phyloP scores from a whole-genome alignment of 2,888 invertebrate genomes.

The Acanthosepion esculentum region DNA sequence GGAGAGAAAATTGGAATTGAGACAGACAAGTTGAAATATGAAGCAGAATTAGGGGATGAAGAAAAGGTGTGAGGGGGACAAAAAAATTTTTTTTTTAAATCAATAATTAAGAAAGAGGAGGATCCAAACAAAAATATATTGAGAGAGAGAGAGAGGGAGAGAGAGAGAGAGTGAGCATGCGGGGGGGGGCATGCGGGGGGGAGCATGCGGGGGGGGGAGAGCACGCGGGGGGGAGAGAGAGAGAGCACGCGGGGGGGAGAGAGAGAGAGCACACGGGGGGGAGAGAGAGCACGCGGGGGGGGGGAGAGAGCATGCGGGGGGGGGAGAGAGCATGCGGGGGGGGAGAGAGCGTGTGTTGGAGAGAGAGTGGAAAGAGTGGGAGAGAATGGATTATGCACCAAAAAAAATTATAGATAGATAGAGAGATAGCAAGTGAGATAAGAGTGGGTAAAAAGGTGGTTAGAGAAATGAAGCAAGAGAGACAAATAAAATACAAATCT shows the following conservation, averaged over 20 bases:
- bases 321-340: neutral
- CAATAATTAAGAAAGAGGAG: too few species aligned
- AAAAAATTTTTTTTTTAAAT: too few species aligned
- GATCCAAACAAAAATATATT: too few species aligned
- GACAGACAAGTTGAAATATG: too few species aligned
- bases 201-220: too few species aligned
- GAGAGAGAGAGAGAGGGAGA: neutral
- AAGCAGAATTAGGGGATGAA: neutral
- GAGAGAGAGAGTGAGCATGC: too few species aligned
- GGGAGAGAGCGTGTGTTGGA: neutral
- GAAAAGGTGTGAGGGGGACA: neutral
- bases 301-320: too few species aligned
- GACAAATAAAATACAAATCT: too few species aligned
- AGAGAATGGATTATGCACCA: too few species aligned
- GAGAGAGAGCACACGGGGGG: neutral
- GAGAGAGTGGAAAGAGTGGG: too few species aligned
- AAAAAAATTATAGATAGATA: neutral
- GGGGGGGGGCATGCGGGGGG: too few species aligned
- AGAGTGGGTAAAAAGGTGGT: neutral
- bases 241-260: neutral
- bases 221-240: neutral
- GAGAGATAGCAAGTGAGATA: neutral
- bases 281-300: neutral
- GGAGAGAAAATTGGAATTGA: too few species aligned
- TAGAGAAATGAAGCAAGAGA: neutral